phyloP scores from a whole-genome alignment of 2,888 invertebrate species.

The Chrysotoxum bicinctum region DNA sequence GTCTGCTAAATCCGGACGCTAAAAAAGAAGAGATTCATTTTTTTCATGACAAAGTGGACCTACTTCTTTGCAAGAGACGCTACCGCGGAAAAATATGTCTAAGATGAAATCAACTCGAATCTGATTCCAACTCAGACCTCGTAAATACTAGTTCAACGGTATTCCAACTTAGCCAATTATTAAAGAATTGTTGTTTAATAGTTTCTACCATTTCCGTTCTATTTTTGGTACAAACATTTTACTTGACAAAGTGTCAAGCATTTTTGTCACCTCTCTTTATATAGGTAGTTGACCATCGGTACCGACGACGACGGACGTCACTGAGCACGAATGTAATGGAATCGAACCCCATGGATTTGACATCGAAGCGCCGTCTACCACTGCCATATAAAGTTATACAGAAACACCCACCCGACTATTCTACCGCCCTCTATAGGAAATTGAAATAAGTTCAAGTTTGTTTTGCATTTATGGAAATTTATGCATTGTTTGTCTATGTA shows the following conservation, averaged over 20 bases:
- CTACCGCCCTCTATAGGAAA: conserved; percentile 51
- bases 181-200: too few relatives aligned
- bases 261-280: not conserved
- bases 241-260: not conserved
- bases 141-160: too few relatives aligned
- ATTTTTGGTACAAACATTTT: too few relatives aligned
- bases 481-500: conserved; percentile 64
- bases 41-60: too few relatives aligned
- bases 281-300: not conserved
- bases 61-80: too few relatives aligned
- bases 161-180: too few relatives aligned
- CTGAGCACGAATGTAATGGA: conserved; percentile 29
- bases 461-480: conserved; percentile 71
- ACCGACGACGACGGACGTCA: not conserved
- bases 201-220: too few relatives aligned
- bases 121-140: too few relatives aligned
- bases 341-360: conserved; percentile 53
- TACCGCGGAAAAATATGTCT: too few relatives aligned
- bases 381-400: not conserved
- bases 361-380: conserved; percentile 14
- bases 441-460: conserved; percentile 72
- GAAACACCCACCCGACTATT: not conserved
- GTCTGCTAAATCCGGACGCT: too few relatives aligned
- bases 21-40: too few relatives aligned
- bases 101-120: too few relatives aligned